Evolutionary conservation across 2,113 vertebrate genomes (phyloP).

Genomic region (Panurus biarmicus): DNA sequence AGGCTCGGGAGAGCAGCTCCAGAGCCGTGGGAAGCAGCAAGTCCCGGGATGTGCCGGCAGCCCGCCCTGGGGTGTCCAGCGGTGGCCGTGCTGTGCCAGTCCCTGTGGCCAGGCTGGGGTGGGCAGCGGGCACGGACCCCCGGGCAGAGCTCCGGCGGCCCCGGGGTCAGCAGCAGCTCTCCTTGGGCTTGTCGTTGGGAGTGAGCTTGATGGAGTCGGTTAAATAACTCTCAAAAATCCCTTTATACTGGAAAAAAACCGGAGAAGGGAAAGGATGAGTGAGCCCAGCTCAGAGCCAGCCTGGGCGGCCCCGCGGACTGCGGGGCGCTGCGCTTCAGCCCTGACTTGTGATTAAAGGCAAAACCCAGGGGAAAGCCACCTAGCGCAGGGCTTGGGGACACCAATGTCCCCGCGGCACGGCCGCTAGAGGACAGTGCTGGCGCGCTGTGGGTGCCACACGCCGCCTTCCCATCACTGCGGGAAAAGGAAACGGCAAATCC

Average conservation of each 20-base stretch:
- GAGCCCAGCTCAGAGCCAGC: accelerated
- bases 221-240: conserved; percentile 66
- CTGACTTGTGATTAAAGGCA: accelerated
- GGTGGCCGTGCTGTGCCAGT: accelerated
- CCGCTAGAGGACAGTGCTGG: conserved; percentile 50
- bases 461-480: accelerated
- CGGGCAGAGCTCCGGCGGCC: accelerated
- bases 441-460: accelerated
- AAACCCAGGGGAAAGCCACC: not conserved
- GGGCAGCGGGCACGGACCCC: not conserved
- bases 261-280: not conserved
- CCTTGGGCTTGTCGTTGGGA: conserved; percentile 36
- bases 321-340: not conserved
- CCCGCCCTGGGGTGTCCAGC: accelerated
- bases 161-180: conserved; percentile 63
- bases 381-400: not conserved
- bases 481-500: accelerated
- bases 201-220: conserved; percentile 76
- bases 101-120: accelerated
- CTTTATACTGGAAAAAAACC: conserved; percentile 58
- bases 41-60: not conserved
- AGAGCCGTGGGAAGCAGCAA: not conserved
- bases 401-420: not conserved
- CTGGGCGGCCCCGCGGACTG: no score
- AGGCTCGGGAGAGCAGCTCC: not conserved